A percentile compares a stretch with the other conserved stretches of the same genome.
Conservation (phyloP, 2,888 invertebrate species). For the Apodemia hepburni region DNA sequence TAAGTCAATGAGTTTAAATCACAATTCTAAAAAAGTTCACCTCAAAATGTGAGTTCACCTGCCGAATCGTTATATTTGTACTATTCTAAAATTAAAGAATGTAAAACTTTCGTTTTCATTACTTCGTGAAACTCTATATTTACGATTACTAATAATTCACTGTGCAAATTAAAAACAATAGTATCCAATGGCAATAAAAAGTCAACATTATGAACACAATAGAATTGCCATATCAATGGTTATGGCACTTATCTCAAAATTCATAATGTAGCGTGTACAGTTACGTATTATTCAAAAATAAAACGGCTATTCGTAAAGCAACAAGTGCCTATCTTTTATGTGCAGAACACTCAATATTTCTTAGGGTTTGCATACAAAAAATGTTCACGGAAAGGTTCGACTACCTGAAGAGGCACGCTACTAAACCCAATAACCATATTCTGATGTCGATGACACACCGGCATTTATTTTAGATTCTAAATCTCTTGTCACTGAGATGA, state of each 20-base stretch:
- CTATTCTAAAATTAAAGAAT: too few relatives aligned
- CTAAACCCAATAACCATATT: constrained; percentile 18
- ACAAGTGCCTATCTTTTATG: constrained; percentile 41
- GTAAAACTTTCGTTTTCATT: not conserved
- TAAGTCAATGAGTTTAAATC: too few relatives aligned
- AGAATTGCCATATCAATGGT: not conserved
- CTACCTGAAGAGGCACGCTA: constrained; percentile 56
- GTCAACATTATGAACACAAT: not conserved
- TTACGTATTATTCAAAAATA: not conserved
- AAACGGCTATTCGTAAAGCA: constrained; percentile 33
- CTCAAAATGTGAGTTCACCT: too few relatives aligned
- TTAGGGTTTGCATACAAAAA: constrained; percentile 60
- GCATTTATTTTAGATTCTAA: constrained; percentile 32
- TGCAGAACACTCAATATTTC: constrained; percentile 26
- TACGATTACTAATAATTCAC: not conserved
- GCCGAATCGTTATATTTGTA: too few relatives aligned
- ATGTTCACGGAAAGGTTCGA: constrained; percentile 52
- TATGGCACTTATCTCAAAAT: not conserved
- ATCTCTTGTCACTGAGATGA: constrained; percentile 28
- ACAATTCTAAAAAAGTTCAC: too few relatives aligned
- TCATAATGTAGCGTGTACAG: not conserved
- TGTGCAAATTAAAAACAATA: constrained; percentile 1
- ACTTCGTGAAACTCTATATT: not conserved
- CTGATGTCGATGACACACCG: constrained; percentile 57
- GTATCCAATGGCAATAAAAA: not conserved